Percentiles rank a stretch among this genome's conserved stretches.
phyloP scores from a whole-genome alignment of 1,140 invertebrate species.

The Drosophila kanapiae region DNA sequence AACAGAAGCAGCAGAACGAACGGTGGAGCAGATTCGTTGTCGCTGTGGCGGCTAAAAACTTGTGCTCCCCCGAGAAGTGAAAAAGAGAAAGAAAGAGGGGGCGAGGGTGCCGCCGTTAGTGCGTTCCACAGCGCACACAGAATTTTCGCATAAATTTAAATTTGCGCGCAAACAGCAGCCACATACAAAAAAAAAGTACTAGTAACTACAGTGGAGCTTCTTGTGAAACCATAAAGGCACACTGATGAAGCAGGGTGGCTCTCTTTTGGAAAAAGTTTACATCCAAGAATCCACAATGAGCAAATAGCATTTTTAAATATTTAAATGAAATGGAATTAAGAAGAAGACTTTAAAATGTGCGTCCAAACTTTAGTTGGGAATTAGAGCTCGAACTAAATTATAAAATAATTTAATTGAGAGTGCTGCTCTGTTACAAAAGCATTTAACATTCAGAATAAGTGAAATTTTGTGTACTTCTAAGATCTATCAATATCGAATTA shows the following conservation, averaged over 20 bases:
- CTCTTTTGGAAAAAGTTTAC: neutral
- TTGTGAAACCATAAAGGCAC: neutral
- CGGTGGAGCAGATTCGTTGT: constrained; percentile 37
- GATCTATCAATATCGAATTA: neutral
- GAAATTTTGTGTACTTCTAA: too few species aligned
- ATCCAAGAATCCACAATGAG: too few species aligned
- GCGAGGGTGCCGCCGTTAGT: constrained; percentile 60
- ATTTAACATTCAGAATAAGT: too few species aligned
- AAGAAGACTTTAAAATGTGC: neutral
- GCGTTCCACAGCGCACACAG: constrained; percentile 41
- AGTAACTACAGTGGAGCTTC: constrained; percentile 5
- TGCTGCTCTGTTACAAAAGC: too few species aligned
- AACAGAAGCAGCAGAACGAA: constrained; percentile 14
- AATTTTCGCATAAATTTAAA: constrained; percentile 78
- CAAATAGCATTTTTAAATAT: too few species aligned
- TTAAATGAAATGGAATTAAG: too few species aligned
- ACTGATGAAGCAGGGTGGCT: neutral
- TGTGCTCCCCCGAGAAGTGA: constrained; percentile 26
- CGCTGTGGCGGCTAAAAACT: constrained; percentile 50
- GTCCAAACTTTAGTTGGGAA: neutral
- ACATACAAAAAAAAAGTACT: constrained; percentile 32
- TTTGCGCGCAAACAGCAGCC: constrained; percentile 71
- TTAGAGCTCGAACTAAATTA: too few species aligned
- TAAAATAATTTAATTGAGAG: too few species aligned
- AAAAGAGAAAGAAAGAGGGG: neutral